Percentiles rank a stretch among this genome's conserved stretches.
Evolutionary conservation across 2,888 invertebrate genomes (phyloP).

Genomic region (Brenthis ino): DNA sequence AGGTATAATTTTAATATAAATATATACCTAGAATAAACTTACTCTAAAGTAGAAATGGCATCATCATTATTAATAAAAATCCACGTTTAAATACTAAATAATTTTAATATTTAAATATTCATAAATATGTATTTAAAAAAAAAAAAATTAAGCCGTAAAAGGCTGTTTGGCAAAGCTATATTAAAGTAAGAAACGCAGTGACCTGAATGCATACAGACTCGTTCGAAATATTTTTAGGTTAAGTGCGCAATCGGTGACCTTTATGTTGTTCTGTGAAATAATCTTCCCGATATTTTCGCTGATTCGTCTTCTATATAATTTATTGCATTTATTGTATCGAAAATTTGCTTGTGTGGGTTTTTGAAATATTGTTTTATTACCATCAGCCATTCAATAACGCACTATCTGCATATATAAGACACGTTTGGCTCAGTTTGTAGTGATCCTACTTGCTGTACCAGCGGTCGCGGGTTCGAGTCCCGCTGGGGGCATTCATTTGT

Average conservation of each 20-base stretch:
- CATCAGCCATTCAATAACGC: no score
- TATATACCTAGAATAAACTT: no score
- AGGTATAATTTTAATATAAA: no score
- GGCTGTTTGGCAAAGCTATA: slow-evolving; percentile 14
- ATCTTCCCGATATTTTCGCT: slow-evolving; percentile 2
- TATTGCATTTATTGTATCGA: no score
- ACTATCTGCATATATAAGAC: no score
- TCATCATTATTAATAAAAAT: slow-evolving; percentile 4
- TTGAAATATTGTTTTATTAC: no score
- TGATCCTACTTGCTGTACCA: no score
- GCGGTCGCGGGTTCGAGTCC: no score
- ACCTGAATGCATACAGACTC: slow-evolving; percentile 14
- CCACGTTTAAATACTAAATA: neutral
- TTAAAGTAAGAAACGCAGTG: slow-evolving; percentile 17
- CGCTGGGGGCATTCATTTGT: no score
- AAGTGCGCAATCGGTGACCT: slow-evolving; percentile 23
- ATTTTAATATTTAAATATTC: slow-evolving; percentile 6
- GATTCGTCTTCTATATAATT: neutral
- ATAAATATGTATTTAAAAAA: neutral
- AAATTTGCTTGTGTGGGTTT: no score
- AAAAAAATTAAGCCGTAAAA: slow-evolving; percentile 12
- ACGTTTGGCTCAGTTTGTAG: no score
- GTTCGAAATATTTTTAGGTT: slow-evolving; percentile 20
- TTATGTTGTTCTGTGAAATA: slow-evolving; percentile 4
- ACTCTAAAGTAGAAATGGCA: neutral